Conservation (phyloP, 1,140 invertebrate genomes). For the Drosophila santomea region DNA sequence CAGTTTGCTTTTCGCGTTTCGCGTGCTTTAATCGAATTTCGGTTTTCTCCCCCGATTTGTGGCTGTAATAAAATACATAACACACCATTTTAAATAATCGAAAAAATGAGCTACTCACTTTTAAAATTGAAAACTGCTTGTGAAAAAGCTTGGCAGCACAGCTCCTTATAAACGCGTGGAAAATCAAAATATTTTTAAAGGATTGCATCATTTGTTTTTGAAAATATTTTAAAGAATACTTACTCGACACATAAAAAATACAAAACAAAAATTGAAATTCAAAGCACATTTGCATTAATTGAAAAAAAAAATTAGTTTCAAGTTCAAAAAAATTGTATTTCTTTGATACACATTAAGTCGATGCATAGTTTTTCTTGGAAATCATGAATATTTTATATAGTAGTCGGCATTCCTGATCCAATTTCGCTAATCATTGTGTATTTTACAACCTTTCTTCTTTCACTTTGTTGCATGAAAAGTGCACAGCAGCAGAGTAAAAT, state of each 20-base stretch:
- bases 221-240: too few relatives aligned
- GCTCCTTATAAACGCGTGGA: too few relatives aligned
- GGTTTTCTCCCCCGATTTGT: conserved; percentile 25
- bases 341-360: too few relatives aligned
- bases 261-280: too few relatives aligned
- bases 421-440: conserved; percentile 57
- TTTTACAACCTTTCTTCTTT: conserved; percentile 17
- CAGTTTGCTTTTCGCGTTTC: conserved; percentile 71
- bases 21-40: conserved; percentile 58
- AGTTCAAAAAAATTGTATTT: too few relatives aligned
- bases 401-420: conserved; percentile 42
- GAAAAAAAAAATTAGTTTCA: too few relatives aligned
- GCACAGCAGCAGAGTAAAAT: conserved; percentile 41
- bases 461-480: conserved; percentile 38
- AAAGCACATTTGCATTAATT: too few relatives aligned
- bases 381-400: neutral
- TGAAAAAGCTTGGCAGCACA: neutral
- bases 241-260: too few relatives aligned
- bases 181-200: too few relatives aligned
- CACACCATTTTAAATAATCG: conserved; percentile 21
- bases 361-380: neutral
- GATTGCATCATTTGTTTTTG: conserved; percentile 1
- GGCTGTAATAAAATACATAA: conserved; percentile 29
- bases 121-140: neutral
- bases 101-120: neutral